phyloP scores from a whole-genome alignment of 92 coral and sea anemone genomes.

The Palythoa heliodiscus region DNA sequence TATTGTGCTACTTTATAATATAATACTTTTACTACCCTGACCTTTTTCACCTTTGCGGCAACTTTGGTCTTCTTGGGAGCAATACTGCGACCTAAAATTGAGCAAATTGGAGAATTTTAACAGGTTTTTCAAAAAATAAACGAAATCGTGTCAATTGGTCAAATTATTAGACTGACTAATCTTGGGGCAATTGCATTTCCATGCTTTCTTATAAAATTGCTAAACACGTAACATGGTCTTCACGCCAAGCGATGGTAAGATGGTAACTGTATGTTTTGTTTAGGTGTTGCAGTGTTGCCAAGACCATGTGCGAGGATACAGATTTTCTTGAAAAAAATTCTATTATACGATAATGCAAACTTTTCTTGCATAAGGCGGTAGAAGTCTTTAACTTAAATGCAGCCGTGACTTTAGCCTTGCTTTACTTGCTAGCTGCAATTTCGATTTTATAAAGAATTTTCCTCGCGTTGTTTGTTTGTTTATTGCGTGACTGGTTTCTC shows the following conservation, averaged over 20 bases:
- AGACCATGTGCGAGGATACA: background rate
- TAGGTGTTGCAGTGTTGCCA: background rate
- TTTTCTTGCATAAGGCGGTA: background rate
- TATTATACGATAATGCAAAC: background rate
- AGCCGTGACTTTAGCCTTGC: background rate
- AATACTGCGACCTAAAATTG: conserved; percentile 25
- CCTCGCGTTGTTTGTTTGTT: background rate
- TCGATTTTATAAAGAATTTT: background rate
- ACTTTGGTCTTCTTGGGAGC: conserved; percentile 37
- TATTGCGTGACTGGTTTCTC: background rate
- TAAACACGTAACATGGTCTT: background rate
- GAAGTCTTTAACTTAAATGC: background rate
- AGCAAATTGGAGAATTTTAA: background rate
- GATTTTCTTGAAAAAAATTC: background rate
- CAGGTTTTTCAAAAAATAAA: background rate
- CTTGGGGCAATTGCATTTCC: background rate
- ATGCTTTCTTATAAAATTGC: background rate
- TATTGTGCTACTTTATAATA: background rate
- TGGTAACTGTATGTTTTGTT: background rate
- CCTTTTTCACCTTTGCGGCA: conserved; percentile 42
- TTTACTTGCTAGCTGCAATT: background rate
- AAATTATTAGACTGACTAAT: background rate
- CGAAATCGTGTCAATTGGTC: background rate
- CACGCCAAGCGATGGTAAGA: no score
- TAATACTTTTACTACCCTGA: background rate